Percentiles rank a stretch among this genome's conserved stretches.
Evolutionary conservation across 2,888 invertebrate genomes (phyloP).

Genomic region (Candidula unifasciata): DNA sequence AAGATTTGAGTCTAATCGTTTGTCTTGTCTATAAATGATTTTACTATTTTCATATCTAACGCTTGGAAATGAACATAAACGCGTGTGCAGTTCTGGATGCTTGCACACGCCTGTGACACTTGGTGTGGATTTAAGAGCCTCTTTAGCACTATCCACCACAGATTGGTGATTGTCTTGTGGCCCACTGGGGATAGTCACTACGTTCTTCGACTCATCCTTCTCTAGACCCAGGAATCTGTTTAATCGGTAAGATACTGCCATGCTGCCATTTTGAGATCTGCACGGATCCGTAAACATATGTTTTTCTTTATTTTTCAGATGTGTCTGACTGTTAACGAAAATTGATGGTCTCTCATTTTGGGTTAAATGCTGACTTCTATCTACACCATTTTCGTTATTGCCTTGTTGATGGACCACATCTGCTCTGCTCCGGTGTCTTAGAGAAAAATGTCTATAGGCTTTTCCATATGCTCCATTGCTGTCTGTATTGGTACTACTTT

Average conservation of each 20-base stretch:
- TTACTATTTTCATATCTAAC: neutral
- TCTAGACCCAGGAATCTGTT: slow-evolving; percentile 65
- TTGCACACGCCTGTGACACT: neutral
- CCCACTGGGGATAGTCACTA: neutral
- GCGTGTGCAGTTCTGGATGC: neutral
- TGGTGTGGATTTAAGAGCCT: neutral
- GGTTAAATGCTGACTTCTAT: neutral
- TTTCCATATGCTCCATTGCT: neutral
- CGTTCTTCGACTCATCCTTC: neutral
- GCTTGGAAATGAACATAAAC: neutral
- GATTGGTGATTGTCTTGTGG: neutral
- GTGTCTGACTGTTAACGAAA: neutral
- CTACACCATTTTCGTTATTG: neutral
- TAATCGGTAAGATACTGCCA: slow-evolving; percentile 59
- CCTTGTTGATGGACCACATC: neutral
- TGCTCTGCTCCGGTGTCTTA: neutral
- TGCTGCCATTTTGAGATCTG: neutral
- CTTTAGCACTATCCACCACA: neutral
- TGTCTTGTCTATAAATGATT: neutral
- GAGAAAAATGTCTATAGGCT: neutral
- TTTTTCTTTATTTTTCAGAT: neutral
- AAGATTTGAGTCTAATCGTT: neutral
- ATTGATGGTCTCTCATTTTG: neutral
- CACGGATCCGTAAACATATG: slow-evolving; percentile 16
- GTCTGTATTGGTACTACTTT: neutral